phyloP scores from a whole-genome alignment of 2,888 invertebrate genomes.

The Notocelia uddmanniana region DNA sequence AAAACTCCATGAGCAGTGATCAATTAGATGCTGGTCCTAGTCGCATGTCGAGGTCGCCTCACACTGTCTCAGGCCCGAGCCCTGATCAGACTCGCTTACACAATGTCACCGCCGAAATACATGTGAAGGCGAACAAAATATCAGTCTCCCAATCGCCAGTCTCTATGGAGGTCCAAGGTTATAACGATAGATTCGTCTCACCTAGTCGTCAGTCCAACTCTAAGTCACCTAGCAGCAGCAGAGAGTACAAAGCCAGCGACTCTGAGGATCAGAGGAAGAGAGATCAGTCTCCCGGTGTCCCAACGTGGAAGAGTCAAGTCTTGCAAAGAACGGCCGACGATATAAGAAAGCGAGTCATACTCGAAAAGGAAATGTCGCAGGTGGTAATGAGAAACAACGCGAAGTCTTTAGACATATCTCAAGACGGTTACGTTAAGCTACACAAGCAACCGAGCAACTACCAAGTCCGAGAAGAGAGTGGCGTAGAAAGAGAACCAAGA shows the following conservation, averaged over 20 bases:
- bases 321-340: constrained; percentile 80
- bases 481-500: constrained; percentile 71
- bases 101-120: constrained; percentile 80
- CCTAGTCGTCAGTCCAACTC: constrained; percentile 71
- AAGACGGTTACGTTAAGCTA: constrained; percentile 82
- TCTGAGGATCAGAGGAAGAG: constrained; percentile 62
- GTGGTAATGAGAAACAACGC: constrained; percentile 63
- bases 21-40: constrained; percentile 75
- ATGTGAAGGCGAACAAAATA: constrained; percentile 75
- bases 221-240: constrained; percentile 67
- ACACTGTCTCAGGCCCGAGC: constrained; percentile 55
- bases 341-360: constrained; percentile 71
- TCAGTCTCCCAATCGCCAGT: constrained; percentile 76
- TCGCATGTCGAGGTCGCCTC: constrained; percentile 66
- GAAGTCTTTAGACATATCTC: constrained; percentile 78
- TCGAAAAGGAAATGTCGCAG: constrained; percentile 77
- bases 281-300: constrained; percentile 57
- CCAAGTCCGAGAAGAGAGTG: constrained; percentile 56
- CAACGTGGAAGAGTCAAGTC: constrained; percentile 80
- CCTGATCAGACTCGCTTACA: constrained; percentile 63
- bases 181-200: constrained; percentile 67
- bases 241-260: constrained; percentile 61
- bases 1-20: constrained; percentile 77
- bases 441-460: constrained; percentile 68
- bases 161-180: constrained; percentile 67